Percentiles rank a stretch among this genome's conserved stretches.
Evolutionary conservation across 2,797 vertebrate genomes (phyloP).

Genomic region (Acanthurus lineatus): DNA sequence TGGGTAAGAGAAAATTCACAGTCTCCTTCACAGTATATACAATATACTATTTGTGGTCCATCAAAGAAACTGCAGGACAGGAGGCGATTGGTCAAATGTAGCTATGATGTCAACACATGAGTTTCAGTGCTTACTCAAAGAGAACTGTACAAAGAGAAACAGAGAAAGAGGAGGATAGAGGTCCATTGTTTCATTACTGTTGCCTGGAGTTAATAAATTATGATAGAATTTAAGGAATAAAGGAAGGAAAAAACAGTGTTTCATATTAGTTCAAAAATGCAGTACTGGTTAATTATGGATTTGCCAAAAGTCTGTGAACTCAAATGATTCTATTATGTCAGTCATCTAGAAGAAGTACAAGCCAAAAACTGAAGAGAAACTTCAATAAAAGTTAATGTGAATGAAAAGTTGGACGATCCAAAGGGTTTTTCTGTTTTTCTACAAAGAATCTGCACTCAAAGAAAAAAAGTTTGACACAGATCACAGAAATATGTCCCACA

Average conservation of each 20-base stretch:
- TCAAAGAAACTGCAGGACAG: conserved; percentile 33
- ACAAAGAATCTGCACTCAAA: not conserved
- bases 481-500: not conserved
- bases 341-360: not conserved
- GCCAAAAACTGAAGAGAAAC: conserved; percentile 8
- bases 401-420: conserved; percentile 9
- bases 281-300: not conserved
- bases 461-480: conserved; percentile 2
- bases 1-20: conserved; percentile 23
- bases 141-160: conserved; percentile 8
- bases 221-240: not conserved
- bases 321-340: conserved; percentile 6
- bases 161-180: not conserved
- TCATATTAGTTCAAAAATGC: not conserved
- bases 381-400: conserved; percentile 17
- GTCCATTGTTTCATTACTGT: not conserved
- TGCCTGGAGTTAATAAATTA: not conserved
- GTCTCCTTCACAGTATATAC: not conserved
- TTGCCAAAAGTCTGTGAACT: not conserved
- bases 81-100: conserved; percentile 22
- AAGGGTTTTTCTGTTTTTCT: conserved; percentile 7
- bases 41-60: conserved; percentile 13
- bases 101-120: not conserved
- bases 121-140: conserved; percentile 32
- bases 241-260: not conserved